phyloP scores from a whole-genome alignment of 2,113 vertebrate genomes.

The Tringa solitaria region DNA sequence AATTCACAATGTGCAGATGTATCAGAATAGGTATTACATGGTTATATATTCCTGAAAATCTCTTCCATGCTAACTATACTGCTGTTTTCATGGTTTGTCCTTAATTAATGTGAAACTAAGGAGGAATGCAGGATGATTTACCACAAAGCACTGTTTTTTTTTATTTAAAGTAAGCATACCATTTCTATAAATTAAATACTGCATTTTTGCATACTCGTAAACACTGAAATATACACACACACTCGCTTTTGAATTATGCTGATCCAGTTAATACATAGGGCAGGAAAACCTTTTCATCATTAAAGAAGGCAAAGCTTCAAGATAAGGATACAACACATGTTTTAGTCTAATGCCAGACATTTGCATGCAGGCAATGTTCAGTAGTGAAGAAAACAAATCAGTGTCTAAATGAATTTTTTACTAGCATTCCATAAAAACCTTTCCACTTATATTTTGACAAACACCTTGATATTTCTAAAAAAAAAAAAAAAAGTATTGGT shows the following conservation, averaged over 20 bases:
- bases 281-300: not conserved
- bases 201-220: not conserved
- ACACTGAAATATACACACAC: not conserved
- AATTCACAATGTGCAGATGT: not conserved
- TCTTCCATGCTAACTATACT: not conserved
- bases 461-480: not conserved
- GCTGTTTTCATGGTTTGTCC: not conserved
- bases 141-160: not conserved
- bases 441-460: not conserved
- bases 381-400: not conserved
- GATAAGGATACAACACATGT: accelerated
- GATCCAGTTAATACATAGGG: not conserved
- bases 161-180: not conserved
- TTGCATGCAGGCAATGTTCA: not conserved
- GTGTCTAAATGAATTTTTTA: not conserved
- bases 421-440: not conserved
- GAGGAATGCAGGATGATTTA: not conserved
- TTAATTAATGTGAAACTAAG: not conserved
- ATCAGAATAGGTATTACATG: not conserved
- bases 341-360: not conserved
- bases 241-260: not conserved
- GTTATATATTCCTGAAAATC: not conserved
- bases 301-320: not conserved
- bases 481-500: not conserved
- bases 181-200: not conserved